phyloP scores from a whole-genome alignment of 2,888 invertebrate species.

The Stenchaetothrips biformis region DNA sequence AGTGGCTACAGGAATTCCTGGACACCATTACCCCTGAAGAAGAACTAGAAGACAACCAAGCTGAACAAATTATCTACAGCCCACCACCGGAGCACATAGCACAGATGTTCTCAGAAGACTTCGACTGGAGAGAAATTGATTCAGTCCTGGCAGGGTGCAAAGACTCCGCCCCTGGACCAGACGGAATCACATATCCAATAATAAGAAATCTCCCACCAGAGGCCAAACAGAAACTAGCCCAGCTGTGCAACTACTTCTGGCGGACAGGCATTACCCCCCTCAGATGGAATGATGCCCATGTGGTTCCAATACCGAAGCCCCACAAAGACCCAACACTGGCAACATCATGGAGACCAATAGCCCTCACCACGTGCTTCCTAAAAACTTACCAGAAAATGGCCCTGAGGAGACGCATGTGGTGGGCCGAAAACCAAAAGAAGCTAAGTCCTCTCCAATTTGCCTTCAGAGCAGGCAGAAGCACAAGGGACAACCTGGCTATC shows the following conservation, averaged over 20 bases:
- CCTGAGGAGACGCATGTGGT: conserved; percentile 30
- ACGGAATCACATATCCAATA: conserved; percentile 30
- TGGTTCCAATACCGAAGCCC: conserved; percentile 32
- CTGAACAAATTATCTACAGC: no score
- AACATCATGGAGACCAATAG: conserved; percentile 33
- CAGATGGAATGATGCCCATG: conserved; percentile 29
- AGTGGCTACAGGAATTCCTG: no score
- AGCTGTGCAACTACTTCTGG: conserved; percentile 30
- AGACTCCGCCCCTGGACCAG: conserved; percentile 31
- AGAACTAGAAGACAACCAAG: no score
- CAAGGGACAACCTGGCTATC: conserved; percentile 28
- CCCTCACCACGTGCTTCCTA: conserved; percentile 30
- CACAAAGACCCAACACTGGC: conserved; percentile 28
- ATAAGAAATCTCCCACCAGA: conserved; percentile 27
- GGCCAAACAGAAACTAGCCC: conserved; percentile 16
- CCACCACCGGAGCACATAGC: conserved; percentile 1
- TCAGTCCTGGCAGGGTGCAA: no score
- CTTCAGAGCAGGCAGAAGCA: conserved; percentile 30
- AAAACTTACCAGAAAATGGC: conserved; percentile 34
- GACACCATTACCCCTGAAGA: no score
- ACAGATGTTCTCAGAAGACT: neutral
- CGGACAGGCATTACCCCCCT: neutral
- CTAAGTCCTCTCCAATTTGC: conserved; percentile 33
- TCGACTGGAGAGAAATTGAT: conserved; percentile 21
- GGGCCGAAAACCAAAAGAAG: conserved; percentile 32